Conservation (phyloP, 2,888 invertebrate species). For the Macrosiphum euphorbiae region DNA sequence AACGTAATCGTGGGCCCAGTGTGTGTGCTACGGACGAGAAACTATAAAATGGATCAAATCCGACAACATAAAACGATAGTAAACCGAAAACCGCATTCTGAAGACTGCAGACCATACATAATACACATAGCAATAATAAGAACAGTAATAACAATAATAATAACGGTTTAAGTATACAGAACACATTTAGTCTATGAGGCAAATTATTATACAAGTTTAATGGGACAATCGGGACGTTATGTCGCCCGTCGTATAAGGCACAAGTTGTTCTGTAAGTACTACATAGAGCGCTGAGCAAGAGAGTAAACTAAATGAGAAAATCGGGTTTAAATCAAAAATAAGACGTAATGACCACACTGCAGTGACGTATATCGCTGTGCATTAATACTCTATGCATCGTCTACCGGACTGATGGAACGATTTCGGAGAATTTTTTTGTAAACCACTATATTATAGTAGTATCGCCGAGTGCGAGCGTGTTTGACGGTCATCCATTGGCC, state of each 20-base stretch:
- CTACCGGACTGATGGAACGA: background rate
- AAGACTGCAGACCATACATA: background rate
- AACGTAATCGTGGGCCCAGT: background rate
- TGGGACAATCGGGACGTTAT: background rate
- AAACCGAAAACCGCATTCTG: background rate
- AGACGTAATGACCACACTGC: background rate
- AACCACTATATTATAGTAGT: background rate
- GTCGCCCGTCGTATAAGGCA: background rate
- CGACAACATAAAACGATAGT: background rate
- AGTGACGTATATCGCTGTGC: background rate
- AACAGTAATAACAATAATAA: background rate
- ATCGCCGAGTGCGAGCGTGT: background rate
- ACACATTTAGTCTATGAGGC: background rate
- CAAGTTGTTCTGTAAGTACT: background rate
- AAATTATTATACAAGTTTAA: background rate
- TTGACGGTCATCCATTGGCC: background rate
- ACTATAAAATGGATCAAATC: background rate
- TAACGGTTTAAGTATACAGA: background rate
- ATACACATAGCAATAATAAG: background rate
- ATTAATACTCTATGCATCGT: background rate
- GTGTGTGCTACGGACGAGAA: background rate
- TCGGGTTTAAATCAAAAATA: background rate
- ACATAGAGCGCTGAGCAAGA: background rate
- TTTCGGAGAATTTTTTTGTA: background rate
- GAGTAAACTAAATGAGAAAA: background rate